These are phyloP conservation scores for Uloborus plumipes DNA, from an alignment of 2,888 invertebrate species.

Conservation along the genomic window DNA sequence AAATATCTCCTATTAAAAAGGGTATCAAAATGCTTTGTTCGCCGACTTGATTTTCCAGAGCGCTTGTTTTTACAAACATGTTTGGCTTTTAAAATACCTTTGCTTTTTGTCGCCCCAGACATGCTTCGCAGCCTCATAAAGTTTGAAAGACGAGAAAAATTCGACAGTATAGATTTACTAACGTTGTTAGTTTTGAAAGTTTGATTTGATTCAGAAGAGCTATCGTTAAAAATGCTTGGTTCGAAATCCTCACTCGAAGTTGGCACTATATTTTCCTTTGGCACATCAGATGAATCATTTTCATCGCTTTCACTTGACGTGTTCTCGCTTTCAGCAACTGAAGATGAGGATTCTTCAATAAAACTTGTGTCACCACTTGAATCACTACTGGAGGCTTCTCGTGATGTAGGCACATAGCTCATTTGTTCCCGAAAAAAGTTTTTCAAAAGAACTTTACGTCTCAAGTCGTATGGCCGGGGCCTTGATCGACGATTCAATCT, in stretches of 20 bases:
- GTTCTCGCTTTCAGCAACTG: neutral
- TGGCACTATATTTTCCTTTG: neutral
- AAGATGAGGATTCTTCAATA: neutral
- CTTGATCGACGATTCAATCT: conserved; percentile 9
- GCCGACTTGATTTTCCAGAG: neutral
- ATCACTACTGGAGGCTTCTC: neutral
- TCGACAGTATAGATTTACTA: neutral
- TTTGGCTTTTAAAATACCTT: conserved; percentile 36
- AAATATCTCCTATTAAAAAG: neutral
- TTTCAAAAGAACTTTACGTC: conserved; percentile 53
- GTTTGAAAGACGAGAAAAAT: conserved; percentile 5
- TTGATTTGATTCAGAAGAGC: neutral
- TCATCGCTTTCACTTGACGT: neutral
- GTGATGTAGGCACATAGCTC: conserved; percentile 18
- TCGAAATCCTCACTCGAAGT: neutral
- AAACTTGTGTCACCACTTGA: neutral
- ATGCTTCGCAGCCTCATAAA: neutral
- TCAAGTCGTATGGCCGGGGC: conserved; percentile 52
- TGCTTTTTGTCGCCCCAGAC: neutral
- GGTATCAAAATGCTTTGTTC: neutral
- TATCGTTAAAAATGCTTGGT: conserved; percentile 3
- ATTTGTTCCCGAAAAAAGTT: conserved; percentile 61
- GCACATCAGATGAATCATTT: neutral
- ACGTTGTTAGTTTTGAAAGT: neutral
- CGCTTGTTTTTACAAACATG: conserved; percentile 6